Evolutionary conservation across 92 coral and sea anemone species (phyloP).

Genomic region (Palythoa heliodiscus): DNA sequence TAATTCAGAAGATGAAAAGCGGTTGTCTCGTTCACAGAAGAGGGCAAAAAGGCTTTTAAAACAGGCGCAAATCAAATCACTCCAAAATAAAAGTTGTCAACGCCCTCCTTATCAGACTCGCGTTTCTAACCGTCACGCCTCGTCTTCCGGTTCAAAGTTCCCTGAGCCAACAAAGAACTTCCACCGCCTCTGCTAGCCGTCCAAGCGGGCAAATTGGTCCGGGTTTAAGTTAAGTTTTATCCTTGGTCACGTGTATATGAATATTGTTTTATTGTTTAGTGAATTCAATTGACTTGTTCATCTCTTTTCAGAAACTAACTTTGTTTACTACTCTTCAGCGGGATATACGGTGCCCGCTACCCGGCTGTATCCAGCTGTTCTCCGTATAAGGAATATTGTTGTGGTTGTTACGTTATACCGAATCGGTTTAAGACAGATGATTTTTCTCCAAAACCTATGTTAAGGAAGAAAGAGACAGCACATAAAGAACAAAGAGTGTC

Average conservation of each 20-base stretch:
- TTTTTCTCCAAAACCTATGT: too few relatives aligned
- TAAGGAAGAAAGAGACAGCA: too few relatives aligned
- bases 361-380: constrained; percentile 2
- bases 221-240: constrained; percentile 16
- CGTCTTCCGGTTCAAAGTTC: constrained; percentile 11
- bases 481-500: too few relatives aligned
- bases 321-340: constrained; percentile 21
- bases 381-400: constrained; percentile 5
- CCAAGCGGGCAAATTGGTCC: constrained; percentile 14
- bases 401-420: background rate
- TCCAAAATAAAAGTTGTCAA: background rate
- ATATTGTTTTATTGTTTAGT: constrained; percentile 21
- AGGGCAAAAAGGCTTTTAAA: background rate
- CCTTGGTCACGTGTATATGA: constrained; percentile 15
- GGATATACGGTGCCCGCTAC: constrained; percentile 19
- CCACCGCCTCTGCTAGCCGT: constrained; percentile 11
- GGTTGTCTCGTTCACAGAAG: background rate
- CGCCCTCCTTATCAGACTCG: background rate
- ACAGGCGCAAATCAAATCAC: background rate
- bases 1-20: background rate
- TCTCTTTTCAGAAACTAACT: constrained; percentile 16
- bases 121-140: background rate
- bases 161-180: constrained; percentile 4
- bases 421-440: background rate
- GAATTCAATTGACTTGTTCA: background rate